phyloP scores from a whole-genome alignment of 2,113 vertebrate genomes.

The Ceyx cyanopectus region DNA sequence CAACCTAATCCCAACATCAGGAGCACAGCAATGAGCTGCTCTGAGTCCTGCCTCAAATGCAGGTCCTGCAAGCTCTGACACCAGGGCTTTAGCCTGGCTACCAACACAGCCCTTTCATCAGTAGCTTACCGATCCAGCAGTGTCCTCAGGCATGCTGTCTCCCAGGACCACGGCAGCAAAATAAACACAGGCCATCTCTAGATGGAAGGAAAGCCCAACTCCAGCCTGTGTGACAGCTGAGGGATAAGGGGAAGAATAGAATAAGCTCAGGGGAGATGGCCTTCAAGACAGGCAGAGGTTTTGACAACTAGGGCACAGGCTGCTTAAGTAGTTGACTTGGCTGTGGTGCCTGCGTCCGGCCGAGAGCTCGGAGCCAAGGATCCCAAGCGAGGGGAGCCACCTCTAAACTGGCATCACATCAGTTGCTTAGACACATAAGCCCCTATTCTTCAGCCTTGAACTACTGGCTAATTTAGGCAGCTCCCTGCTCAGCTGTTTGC shows the following conservation, averaged over 20 bases:
- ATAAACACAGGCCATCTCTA: neutral
- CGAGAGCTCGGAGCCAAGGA: slow-evolving; percentile 8
- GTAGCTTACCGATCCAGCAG: neutral
- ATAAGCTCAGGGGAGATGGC: neutral
- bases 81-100: neutral
- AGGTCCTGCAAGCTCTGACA: neutral
- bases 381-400: neutral
- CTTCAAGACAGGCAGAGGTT: slow-evolving; percentile 24
- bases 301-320: slow-evolving; percentile 29
- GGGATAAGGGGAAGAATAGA: neutral
- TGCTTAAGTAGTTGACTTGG: slow-evolving; percentile 46
- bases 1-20: neutral
- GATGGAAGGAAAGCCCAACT: neutral
- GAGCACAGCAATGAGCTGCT: neutral
- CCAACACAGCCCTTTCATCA: neutral
- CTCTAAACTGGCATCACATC: slow-evolving; percentile 65
- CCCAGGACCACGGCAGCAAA: neutral
- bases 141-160: neutral
- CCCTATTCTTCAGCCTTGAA: slow-evolving; percentile 37
- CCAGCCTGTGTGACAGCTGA: neutral
- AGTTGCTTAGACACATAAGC: slow-evolving; percentile 64
- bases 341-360: neutral
- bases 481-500: slow-evolving; percentile 56
- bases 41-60: neutral
- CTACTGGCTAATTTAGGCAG: slow-evolving; percentile 59